A percentile compares a stretch with the other conserved stretches of the same genome.
These are phyloP conservation scores for Merluccius polli DNA, from an alignment of 2,797 vertebrate genomes.

Conservation along the genomic window DNA sequence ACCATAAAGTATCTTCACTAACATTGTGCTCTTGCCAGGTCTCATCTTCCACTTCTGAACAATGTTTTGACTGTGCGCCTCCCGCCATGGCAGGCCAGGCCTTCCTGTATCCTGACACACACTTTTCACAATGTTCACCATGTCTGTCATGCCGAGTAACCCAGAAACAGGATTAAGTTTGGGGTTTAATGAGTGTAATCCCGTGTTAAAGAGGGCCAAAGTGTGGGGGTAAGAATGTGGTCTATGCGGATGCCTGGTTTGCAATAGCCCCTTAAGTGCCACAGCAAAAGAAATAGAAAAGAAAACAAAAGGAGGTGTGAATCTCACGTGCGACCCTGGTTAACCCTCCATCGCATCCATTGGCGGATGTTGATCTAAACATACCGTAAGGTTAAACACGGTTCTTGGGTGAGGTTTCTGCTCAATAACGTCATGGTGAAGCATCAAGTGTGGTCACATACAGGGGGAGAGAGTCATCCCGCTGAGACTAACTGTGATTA, in stretches of 20 bases:
- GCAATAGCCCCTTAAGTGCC: conserved; percentile 60
- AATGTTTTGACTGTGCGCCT: conserved; percentile 70
- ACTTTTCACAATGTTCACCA: conserved; percentile 80
- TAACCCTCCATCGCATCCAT: conserved; percentile 45
- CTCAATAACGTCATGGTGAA: neutral
- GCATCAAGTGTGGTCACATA: conserved; percentile 1
- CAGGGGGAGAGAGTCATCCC: neutral
- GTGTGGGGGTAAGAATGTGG: conserved; percentile 74
- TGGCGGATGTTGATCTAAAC: conserved; percentile 22
- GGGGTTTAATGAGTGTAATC: conserved; percentile 83
- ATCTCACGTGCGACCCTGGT: conserved; percentile 63
- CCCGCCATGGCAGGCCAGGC: conserved; percentile 53
- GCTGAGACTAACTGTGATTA: too few species aligned
- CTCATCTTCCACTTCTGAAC: conserved; percentile 57
- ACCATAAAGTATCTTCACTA: conserved; percentile 16
- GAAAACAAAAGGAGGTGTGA: conserved; percentile 50
- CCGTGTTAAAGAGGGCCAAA: conserved; percentile 77
- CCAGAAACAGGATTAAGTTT: conserved; percentile 78
- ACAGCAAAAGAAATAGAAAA: conserved; percentile 49
- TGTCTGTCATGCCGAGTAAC: conserved; percentile 77
- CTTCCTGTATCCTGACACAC: conserved; percentile 68
- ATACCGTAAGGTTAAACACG: neutral
- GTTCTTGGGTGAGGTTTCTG: neutral
- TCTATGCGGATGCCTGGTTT: conserved; percentile 65
- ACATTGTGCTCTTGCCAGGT: conserved; percentile 37